These are phyloP conservation scores for Hemaris fuciformis DNA, from an alignment of 2,888 invertebrate genomes.

Conservation along the genomic window DNA sequence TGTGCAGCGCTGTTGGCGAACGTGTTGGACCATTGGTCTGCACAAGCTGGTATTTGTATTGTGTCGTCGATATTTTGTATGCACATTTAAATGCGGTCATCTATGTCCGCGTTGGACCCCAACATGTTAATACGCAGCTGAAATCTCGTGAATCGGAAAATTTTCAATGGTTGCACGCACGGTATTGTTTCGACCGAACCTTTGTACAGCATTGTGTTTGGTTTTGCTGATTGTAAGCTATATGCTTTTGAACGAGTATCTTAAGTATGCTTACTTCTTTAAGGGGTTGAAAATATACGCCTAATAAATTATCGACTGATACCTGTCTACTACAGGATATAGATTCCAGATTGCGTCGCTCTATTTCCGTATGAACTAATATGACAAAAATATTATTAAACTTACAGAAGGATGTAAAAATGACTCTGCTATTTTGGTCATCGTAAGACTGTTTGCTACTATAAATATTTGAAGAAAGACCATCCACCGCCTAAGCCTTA, in stretches of 20 bases:
- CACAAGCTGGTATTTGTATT: slow-evolving; percentile 66
- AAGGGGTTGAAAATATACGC: too few species aligned
- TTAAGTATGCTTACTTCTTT: background rate
- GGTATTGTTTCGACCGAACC: slow-evolving; percentile 29
- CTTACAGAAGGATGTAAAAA: too few species aligned
- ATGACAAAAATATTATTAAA: too few species aligned
- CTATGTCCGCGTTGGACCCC: slow-evolving; percentile 52
- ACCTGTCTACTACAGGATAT: too few species aligned
- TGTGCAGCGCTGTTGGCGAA: slow-evolving; percentile 19
- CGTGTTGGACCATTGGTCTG: slow-evolving; percentile 35
- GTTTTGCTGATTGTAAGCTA: slow-evolving; percentile 15
- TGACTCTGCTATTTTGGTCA: too few species aligned
- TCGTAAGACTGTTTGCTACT: too few species aligned
- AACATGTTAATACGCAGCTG: slow-evolving; percentile 58
- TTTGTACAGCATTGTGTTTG: slow-evolving; percentile 18
- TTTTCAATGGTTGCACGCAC: slow-evolving; percentile 43
- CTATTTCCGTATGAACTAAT: background rate
- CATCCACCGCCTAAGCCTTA: too few species aligned
- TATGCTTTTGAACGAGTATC: background rate
- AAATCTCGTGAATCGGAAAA: slow-evolving; percentile 53
- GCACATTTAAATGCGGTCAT: slow-evolving; percentile 79
- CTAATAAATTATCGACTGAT: too few species aligned
- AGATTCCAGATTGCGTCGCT: too few species aligned
- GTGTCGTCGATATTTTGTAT: slow-evolving; percentile 75
- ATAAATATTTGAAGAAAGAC: too few species aligned